phyloP scores from a whole-genome alignment of 2,888 invertebrate genomes.

The Oxystoma pomonae region DNA sequence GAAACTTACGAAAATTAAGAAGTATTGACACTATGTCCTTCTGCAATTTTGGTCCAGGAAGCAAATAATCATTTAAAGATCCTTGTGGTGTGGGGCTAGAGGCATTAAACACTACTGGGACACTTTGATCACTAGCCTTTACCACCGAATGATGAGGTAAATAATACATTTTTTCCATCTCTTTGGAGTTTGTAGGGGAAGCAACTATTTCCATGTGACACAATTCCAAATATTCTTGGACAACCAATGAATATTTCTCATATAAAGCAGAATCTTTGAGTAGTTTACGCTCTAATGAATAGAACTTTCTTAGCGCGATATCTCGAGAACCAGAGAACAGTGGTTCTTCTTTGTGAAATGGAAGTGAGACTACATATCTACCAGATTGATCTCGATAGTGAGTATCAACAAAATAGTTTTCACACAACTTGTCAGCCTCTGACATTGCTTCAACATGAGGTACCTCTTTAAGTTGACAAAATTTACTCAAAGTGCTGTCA shows the following conservation, averaged over 20 bases:
- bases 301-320: neutral
- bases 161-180: neutral
- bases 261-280: too few species aligned
- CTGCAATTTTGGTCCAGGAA: too few species aligned
- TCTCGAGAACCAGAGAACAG: neutral
- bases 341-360: neutral
- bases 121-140: too few species aligned
- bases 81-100: too few species aligned
- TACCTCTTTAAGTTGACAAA: neutral
- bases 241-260: too few species aligned
- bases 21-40: too few species aligned
- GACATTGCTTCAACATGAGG: neutral
- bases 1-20: neutral
- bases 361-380: neutral
- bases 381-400: neutral
- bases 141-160: too few species aligned
- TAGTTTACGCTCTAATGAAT: neutral
- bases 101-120: too few species aligned
- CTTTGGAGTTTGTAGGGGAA: too few species aligned
- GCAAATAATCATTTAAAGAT: too few species aligned
- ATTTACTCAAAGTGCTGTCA: slow-evolving; percentile 1
- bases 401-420: neutral
- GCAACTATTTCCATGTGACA: too few species aligned
- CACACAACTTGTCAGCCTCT: neutral
- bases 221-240: too few species aligned